A percentile compares a stretch with the other conserved stretches of the same genome.
These are phyloP conservation scores for Elgonia sp. DNA, from an alignment of 2,888 invertebrate genomes.

Conservation along the genomic window DNA sequence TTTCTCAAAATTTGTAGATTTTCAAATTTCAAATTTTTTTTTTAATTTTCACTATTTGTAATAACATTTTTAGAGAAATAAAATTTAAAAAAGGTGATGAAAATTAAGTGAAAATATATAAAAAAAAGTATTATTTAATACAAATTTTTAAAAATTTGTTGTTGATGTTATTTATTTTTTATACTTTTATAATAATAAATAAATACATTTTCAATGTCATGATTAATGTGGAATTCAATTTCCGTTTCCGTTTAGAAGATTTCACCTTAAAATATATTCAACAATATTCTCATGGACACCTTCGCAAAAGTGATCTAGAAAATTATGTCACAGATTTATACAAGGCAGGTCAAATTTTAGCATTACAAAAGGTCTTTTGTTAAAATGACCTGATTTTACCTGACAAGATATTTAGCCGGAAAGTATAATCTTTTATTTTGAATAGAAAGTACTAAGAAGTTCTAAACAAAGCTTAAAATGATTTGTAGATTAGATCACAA, in stretches of 20 bases:
- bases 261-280: too few relatives aligned
- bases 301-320: constrained; percentile 16
- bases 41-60: too few relatives aligned
- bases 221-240: too few relatives aligned
- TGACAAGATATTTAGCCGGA: constrained; percentile 48
- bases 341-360: constrained; percentile 54
- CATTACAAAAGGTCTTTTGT: constrained; percentile 39
- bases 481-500: too few relatives aligned
- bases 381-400: constrained; percentile 56
- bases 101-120: neutral
- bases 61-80: too few relatives aligned
- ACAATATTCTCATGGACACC: too few relatives aligned
- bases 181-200: too few relatives aligned
- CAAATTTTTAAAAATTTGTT: neutral
- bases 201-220: too few relatives aligned
- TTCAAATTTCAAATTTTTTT: too few relatives aligned
- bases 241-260: too few relatives aligned
- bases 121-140: too few relatives aligned
- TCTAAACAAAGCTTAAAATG: constrained; percentile 36
- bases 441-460: constrained; percentile 28
- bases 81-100: neutral
- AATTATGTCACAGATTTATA: constrained; percentile 3
- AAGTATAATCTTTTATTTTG: constrained; percentile 48
- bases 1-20: neutral
- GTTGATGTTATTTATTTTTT: neutral